These are phyloP conservation scores for Hoplias malabaricus DNA, from an alignment of 2,113 vertebrate species.

Conservation along the genomic window DNA sequence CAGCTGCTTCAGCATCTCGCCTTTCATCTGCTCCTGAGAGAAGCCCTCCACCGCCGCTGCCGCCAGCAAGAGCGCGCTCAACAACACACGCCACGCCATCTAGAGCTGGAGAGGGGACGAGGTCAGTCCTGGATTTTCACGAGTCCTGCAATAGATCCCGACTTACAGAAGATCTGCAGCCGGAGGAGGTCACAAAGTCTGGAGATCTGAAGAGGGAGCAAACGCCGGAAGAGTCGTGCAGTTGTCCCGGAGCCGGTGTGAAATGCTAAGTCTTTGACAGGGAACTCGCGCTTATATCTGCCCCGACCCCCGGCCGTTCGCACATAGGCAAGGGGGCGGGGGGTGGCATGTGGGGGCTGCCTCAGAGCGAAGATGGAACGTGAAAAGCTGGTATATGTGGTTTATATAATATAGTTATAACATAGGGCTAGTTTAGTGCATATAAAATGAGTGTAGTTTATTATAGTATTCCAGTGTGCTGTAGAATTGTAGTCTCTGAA, in stretches of 20 bases:
- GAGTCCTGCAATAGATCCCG: too few relatives aligned
- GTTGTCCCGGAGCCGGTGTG: conserved; percentile 41
- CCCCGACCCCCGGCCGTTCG: conserved; percentile 75
- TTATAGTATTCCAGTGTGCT: too few relatives aligned
- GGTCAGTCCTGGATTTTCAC: too few relatives aligned
- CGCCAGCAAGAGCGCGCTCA: conserved; percentile 53
- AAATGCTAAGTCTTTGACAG: conserved; percentile 52
- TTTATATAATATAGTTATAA: too few relatives aligned
- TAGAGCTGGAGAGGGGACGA: conserved; percentile 66
- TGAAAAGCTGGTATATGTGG: conserved; percentile 75
- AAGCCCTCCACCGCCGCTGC: conserved; percentile 60
- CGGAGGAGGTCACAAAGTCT: background rate
- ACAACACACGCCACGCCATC: too few relatives aligned
- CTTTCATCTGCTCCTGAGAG: conserved; percentile 77
- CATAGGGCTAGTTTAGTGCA: too few relatives aligned
- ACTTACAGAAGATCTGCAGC: background rate
- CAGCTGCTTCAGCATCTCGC: conserved; percentile 78
- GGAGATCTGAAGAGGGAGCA: background rate
- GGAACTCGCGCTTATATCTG: conserved; percentile 67
- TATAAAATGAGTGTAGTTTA: too few relatives aligned
- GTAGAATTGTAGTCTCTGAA: too few relatives aligned
- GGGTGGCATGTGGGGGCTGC: conserved; percentile 66
- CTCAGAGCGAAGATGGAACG: conserved; percentile 74
- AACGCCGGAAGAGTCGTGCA: background rate
- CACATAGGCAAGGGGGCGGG: conserved; percentile 79